Conservation (phyloP, 2,113 vertebrate species). For the Herpetotheres cachinnans region DNA sequence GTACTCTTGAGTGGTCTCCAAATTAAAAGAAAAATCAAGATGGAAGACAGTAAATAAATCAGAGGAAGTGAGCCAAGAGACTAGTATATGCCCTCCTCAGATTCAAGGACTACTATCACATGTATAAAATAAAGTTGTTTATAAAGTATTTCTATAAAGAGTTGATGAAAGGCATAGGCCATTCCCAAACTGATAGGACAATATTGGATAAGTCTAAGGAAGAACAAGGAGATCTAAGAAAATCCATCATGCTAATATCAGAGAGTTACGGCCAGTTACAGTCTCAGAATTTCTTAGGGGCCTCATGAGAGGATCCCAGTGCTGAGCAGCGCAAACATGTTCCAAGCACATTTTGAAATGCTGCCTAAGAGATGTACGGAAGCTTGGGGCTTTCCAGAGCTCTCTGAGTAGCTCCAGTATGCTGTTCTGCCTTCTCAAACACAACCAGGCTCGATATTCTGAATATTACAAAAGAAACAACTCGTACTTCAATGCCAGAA, state of each 20-base stretch:
- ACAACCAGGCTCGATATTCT: background rate
- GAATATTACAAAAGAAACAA: background rate
- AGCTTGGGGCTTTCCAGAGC: background rate
- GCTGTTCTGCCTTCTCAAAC: background rate
- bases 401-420: background rate
- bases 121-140: background rate
- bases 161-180: background rate
- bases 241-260: background rate
- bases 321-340: background rate
- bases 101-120: background rate
- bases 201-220: background rate
- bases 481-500: background rate
- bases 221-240: background rate
- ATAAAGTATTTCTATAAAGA: background rate
- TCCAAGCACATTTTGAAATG: conserved; percentile 1
- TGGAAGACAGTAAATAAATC: background rate
- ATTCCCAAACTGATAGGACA: background rate
- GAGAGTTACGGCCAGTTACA: background rate
- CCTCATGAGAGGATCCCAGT: background rate
- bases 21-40: background rate
- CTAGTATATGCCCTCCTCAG: background rate
- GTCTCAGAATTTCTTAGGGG: background rate
- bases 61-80: background rate
- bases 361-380: background rate
- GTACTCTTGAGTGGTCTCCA: background rate